These are phyloP conservation scores for Nerophis lumbriciformis DNA, from an alignment of 2,113 vertebrate genomes.

Conservation along the genomic window DNA sequence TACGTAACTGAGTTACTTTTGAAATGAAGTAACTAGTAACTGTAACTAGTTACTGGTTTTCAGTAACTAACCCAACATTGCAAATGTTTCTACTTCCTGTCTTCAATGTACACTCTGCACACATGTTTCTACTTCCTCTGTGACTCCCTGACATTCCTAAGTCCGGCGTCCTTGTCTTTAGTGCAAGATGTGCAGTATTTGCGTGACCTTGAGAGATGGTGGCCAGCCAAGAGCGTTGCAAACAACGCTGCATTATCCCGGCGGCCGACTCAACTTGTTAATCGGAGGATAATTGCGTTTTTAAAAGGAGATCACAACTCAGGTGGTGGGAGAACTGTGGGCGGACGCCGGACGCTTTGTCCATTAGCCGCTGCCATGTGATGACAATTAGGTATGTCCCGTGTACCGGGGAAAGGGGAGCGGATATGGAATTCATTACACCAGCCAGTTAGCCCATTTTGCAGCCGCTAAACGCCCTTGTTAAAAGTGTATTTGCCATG, in stretches of 20 bases:
- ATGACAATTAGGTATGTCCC: constrained; percentile 1
- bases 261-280: constrained; percentile 67
- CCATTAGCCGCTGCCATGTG: constrained; percentile 6
- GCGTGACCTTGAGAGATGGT: constrained; percentile 81
- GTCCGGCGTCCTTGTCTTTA: too few species aligned
- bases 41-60: too few species aligned
- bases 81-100: too few species aligned
- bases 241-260: constrained; percentile 73
- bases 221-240: constrained; percentile 70
- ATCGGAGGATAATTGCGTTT: constrained; percentile 70
- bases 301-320: constrained; percentile 60
- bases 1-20: too few species aligned
- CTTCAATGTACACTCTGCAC: too few species aligned
- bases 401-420: neutral
- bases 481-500: constrained; percentile 49
- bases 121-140: too few species aligned
- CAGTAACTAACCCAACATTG: too few species aligned
- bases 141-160: too few species aligned
- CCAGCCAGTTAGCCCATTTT: constrained; percentile 22
- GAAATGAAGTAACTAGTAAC: too few species aligned
- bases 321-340: constrained; percentile 47
- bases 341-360: constrained; percentile 29
- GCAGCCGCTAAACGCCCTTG: constrained; percentile 23
- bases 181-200: constrained; percentile 80
- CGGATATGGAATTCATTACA: constrained; percentile 17